A percentile compares a stretch with the other conserved stretches of the same genome.
Evolutionary conservation across 2,888 invertebrate species (phyloP).

Genomic region (Esperia sulphurella): DNA sequence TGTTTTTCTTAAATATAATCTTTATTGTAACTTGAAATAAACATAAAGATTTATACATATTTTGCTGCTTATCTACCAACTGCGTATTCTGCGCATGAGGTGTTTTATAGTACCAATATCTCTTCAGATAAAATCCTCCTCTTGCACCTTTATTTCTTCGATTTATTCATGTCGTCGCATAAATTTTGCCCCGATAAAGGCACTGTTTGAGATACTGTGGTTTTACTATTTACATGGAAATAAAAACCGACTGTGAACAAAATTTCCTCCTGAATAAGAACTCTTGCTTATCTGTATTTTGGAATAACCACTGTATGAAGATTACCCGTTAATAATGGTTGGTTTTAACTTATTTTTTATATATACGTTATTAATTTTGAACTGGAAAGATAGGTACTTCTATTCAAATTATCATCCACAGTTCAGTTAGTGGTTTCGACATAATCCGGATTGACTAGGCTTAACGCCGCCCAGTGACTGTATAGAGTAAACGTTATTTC

Average conservation of each 20-base stretch:
- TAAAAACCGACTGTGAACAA: neutral
- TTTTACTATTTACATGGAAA: slow-evolving; percentile 1
- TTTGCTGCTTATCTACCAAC: slow-evolving; percentile 32
- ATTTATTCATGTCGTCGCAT: slow-evolving; percentile 72
- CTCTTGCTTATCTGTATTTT: neutral
- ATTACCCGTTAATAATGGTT: neutral
- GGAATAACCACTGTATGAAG: neutral
- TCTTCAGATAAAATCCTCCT: slow-evolving; percentile 63
- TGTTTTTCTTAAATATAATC: neutral
- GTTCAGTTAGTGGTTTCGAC: slow-evolving; percentile 14
- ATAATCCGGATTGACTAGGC: slow-evolving; percentile 33
- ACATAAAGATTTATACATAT: slow-evolving; percentile 28
- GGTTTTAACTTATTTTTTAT: too few species aligned
- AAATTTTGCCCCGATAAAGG: slow-evolving; percentile 48
- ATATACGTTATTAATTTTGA: slow-evolving; percentile 7
- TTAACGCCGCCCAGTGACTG: slow-evolving; percentile 20
- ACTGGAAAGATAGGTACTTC: slow-evolving; percentile 8
- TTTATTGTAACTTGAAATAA: slow-evolving; percentile 17
- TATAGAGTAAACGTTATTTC: slow-evolving; percentile 12
- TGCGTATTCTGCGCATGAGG: slow-evolving; percentile 40
- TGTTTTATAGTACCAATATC: slow-evolving; percentile 67
- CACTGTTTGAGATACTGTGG: slow-evolving; percentile 15
- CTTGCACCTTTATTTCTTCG: slow-evolving; percentile 59
- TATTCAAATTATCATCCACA: slow-evolving; percentile 14
- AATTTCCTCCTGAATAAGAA: neutral